Evolutionary conservation across 1,140 invertebrate species (phyloP), one percentile per base, ranked within the genome.

Genomic region (Drosophila bocqueti): DNA sequence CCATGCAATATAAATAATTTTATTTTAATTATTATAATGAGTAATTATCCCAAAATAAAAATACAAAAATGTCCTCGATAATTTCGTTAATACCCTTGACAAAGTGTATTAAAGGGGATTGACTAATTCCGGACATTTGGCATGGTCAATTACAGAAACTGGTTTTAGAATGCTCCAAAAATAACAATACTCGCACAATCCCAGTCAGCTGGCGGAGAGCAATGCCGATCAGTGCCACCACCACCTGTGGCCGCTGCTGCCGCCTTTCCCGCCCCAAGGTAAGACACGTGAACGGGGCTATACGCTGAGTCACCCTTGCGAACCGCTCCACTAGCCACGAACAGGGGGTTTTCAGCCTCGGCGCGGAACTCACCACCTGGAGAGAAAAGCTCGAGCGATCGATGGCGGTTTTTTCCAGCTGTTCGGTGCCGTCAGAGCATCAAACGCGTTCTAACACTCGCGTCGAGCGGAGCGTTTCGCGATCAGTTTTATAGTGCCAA

Each of bases 211-310:
- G 54, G 34, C 8, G 34, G 34, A 55, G 21, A 38, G 34, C 31
- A 54, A 36, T 54, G 31, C 31, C 50, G 31, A 54, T 36, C 18
- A 54, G 52, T 34, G 52, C 47, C 47, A n/a, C 54, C 21, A 26
- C 31, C 82, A 81, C 73, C 67, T 75, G 83, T 50, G 74, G 36
- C 47, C 34, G 58, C 18, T 64, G 62, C 77, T 84, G 83, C 79
- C 83, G 81, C 81, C 84, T 87, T 87, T 87, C 82, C 79, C 84
- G 40, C 67, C 10, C 84, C 84, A 89, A 89, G 84, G 84, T 89
- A 64, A 89, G 68, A 76, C 84, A 87, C 84, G 77, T 84, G 84
- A 80, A 87, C 72, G 77, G 84, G 71, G 76, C 79, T 60, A 74
- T 34, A 43, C 26, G 84, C 74, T 90, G 85, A 90, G 29, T 89